Evolutionary conservation across 2,888 invertebrate species (phyloP).

Genomic region (Yponomeuta cagnagella): DNA sequence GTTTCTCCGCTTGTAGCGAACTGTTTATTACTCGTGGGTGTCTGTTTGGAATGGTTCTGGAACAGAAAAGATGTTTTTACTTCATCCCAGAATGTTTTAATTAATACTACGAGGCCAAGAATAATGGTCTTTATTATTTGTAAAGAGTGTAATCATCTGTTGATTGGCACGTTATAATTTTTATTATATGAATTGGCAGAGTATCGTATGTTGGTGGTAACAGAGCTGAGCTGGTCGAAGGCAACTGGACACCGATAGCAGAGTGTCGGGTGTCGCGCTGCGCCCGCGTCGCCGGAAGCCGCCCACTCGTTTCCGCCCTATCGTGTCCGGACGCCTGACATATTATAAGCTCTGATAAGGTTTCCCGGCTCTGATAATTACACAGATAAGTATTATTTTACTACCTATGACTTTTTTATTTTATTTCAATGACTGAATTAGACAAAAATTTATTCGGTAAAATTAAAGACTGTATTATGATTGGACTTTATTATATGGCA

Average conservation of each 20-base stretch:
- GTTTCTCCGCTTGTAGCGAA: slow-evolving; percentile 66
- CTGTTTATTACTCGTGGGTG: slow-evolving; percentile 52
- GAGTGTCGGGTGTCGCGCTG: slow-evolving; percentile 45
- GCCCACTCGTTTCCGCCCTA: slow-evolving; percentile 49
- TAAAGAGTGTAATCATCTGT: not conserved
- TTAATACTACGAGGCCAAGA: not conserved
- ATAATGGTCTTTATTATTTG: not conserved
- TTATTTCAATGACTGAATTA: too few species aligned
- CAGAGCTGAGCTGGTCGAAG: slow-evolving; percentile 2
- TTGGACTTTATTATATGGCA: too few species aligned
- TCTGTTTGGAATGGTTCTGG: slow-evolving; percentile 45
- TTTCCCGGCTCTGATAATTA: slow-evolving; percentile 38
- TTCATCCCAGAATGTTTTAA: slow-evolving; percentile 28
- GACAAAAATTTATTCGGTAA: too few species aligned
- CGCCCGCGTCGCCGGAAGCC: slow-evolving; percentile 65
- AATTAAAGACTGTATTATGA: too few species aligned
- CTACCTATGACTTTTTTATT: not conserved
- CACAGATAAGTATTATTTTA: not conserved
- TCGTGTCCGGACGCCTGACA: slow-evolving; percentile 39
- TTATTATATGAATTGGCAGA: not conserved
- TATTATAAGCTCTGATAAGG: slow-evolving; percentile 43
- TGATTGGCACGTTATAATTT: not conserved
- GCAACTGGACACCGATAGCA: slow-evolving; percentile 43
- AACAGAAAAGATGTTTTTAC: slow-evolving; percentile 37
- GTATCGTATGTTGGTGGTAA: not conserved